Conservation (phyloP, 2,113 vertebrate species). For the Sciurus niger region DNA sequence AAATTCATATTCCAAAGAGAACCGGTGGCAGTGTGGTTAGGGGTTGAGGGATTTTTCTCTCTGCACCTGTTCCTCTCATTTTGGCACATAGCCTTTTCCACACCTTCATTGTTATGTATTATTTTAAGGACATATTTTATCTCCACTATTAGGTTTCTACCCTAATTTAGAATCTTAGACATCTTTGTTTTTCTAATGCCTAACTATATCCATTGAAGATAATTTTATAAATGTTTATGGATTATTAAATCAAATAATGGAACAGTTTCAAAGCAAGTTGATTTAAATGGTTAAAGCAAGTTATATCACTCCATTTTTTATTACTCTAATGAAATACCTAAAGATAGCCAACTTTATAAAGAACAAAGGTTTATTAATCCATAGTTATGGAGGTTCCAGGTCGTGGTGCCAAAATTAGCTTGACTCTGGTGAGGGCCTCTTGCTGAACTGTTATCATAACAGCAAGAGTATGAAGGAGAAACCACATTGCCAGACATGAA, state of each 20-base stretch:
- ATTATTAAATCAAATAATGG: conserved; percentile 55
- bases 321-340: background rate
- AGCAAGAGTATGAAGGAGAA: background rate
- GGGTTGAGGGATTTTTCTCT: background rate
- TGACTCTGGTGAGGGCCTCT: background rate
- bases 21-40: background rate
- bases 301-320: background rate
- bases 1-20: background rate
- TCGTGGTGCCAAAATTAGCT: background rate
- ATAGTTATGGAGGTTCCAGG: background rate
- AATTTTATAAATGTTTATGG: conserved; percentile 45
- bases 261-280: background rate
- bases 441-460: background rate
- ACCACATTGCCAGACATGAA: background rate
- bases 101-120: background rate
- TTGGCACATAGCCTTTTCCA: background rate
- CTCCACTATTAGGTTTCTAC: conserved; percentile 22
- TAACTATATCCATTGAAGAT: conserved; percentile 52
- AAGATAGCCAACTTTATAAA: background rate
- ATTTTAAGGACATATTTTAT: conserved; percentile 16
- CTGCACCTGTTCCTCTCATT: background rate
- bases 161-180: background rate
- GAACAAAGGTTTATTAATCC: background rate
- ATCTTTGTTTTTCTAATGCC: background rate
- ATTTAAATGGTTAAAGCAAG: background rate